Conservation (phyloP, 2,888 invertebrate genomes). For the Micoletzkya japonica region DNA sequence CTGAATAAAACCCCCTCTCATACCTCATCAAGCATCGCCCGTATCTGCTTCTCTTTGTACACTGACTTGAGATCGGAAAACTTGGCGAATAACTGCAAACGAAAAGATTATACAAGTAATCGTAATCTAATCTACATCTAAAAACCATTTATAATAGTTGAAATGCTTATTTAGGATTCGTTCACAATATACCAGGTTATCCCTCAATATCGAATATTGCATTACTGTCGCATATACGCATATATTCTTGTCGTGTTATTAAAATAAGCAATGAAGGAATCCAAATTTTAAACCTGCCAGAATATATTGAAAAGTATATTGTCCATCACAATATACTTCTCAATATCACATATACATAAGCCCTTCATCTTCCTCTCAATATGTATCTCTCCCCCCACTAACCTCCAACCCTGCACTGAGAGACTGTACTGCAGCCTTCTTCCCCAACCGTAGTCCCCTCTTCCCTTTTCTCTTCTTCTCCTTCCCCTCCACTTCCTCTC, state of each 20-base stretch:
- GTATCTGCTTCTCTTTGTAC: slow-evolving; percentile 77
- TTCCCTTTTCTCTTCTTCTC: slow-evolving; percentile 15
- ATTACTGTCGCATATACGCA: not conserved
- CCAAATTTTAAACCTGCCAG: too few species aligned
- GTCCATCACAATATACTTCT: not conserved
- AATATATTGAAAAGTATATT: too few species aligned
- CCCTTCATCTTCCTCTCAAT: too few species aligned
- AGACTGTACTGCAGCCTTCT: slow-evolving; percentile 28
- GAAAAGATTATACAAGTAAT: too few species aligned
- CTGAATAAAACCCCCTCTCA: slow-evolving; percentile 9
- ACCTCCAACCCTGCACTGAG: slow-evolving; percentile 48
- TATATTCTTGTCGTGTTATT: not conserved
- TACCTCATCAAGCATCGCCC: slow-evolving; percentile 66
- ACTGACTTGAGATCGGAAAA: slow-evolving; percentile 81
- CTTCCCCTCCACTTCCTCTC: slow-evolving; percentile 16
- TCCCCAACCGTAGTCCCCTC: slow-evolving; percentile 20
- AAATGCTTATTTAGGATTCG: too few species aligned
- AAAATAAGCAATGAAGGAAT: too few species aligned
- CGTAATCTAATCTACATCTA: too few species aligned
- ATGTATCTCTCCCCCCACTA: too few species aligned
- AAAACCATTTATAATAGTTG: too few species aligned
- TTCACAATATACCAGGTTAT: too few species aligned
- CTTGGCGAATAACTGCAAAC: slow-evolving; percentile 78
- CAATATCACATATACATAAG: not conserved
- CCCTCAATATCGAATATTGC: slow-evolving; percentile 65